Percentiles rank a stretch among this genome's conserved stretches.
Evolutionary conservation across 1,140 invertebrate genomes (phyloP).

Genomic region (Rhopalosiphum padi): DNA sequence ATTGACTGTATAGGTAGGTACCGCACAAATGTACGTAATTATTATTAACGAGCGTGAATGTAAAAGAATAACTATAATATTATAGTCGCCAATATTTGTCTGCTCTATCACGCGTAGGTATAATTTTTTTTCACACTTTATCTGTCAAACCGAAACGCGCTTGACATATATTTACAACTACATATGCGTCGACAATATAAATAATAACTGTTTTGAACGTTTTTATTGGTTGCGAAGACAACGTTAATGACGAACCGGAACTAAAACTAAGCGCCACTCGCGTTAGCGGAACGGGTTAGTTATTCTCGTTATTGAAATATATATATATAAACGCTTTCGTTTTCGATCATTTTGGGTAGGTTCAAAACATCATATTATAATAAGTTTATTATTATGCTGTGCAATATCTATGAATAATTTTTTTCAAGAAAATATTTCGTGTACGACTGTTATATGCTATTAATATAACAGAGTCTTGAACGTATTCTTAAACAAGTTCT

Average conservation of each 20-base stretch:
- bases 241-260: background rate
- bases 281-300: background rate
- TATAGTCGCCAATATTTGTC: background rate
- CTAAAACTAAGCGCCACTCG: background rate
- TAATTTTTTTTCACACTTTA: background rate
- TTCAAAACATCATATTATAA: background rate
- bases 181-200: background rate
- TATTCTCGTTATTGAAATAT: background rate
- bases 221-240: background rate
- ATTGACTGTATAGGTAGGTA: background rate
- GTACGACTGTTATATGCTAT: background rate
- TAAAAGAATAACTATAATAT: background rate
- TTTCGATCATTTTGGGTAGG: background rate
- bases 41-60: background rate
- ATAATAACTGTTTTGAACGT: background rate
- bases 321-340: background rate
- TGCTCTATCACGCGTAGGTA: background rate
- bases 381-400: background rate
- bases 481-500: background rate
- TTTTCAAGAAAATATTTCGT: background rate
- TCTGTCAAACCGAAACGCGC: too few relatives aligned
- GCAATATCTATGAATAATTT: background rate
- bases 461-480: background rate
- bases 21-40: background rate
- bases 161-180: background rate